These are phyloP conservation scores for Ophioninae sp. DNA, from an alignment of 2,888 invertebrate genomes.

Conservation along the genomic window DNA sequence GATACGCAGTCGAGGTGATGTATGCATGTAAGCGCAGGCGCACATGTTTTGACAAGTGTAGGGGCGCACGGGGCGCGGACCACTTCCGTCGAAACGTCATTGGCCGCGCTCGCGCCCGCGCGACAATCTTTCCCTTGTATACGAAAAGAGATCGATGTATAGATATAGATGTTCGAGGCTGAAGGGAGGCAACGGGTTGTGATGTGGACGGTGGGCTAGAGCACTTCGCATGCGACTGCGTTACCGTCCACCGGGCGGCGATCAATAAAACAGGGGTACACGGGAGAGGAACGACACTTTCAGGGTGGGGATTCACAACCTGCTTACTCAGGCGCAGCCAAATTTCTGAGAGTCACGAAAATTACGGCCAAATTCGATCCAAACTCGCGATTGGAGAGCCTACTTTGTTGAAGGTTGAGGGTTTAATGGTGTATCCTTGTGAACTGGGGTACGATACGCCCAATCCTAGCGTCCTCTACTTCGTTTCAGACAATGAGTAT, in stretches of 20 bases:
- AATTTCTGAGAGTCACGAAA: constrained; percentile 25
- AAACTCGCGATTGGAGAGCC: background rate
- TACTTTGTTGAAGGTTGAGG: background rate
- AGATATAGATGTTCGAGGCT: background rate
- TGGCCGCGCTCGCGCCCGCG: constrained; percentile 49
- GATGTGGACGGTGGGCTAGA: constrained; percentile 17
- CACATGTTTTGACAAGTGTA: background rate
- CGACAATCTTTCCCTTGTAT: constrained; percentile 17
- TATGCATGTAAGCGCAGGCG: background rate
- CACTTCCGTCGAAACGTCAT: constrained; percentile 55
- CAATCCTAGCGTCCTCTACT: background rate
- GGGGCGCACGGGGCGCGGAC: constrained; percentile 40
- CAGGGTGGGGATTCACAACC: constrained; percentile 22
- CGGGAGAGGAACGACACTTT: constrained; percentile 27
- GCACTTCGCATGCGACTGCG: constrained; percentile 55
- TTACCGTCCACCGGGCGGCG: constrained; percentile 53
- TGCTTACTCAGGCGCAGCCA: constrained; percentile 1
- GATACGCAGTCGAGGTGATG: background rate
- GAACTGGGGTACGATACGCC: background rate
- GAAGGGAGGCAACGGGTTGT: background rate
- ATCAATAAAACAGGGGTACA: constrained; percentile 60
- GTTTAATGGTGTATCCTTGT: background rate
- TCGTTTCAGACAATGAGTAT: no score
- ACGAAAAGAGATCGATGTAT: background rate
- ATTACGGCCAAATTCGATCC: constrained; percentile 8